Conservation (phyloP, 2,113 vertebrate genomes). For the Rhabdornis inornatus region DNA sequence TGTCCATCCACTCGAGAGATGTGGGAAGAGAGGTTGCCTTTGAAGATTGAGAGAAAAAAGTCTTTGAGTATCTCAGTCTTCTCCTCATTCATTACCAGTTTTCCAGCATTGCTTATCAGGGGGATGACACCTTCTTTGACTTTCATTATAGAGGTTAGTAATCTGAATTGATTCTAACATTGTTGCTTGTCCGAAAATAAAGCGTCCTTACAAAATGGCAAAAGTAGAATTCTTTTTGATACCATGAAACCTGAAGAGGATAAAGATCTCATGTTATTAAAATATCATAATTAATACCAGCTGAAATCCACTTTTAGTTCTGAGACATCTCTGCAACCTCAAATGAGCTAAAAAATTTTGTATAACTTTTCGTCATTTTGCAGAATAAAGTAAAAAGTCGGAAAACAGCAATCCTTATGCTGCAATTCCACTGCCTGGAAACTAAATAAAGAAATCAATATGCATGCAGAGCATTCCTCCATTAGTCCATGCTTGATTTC, state of each 20-base stretch:
- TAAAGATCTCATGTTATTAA: neutral
- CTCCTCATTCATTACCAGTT: neutral
- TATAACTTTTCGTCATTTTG: neutral
- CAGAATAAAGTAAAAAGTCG: neutral
- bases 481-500: neutral
- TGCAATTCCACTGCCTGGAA: neutral
- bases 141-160: neutral
- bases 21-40: neutral
- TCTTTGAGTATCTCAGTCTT: neutral
- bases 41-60: neutral
- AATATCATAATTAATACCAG: neutral
- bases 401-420: neutral
- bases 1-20: neutral
- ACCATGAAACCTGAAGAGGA: neutral
- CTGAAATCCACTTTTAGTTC: neutral
- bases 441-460: slow-evolving; percentile 41
- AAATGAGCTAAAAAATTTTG: neutral
- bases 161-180: neutral
- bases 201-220: neutral
- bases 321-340: neutral
- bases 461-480: neutral
- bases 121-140: neutral
- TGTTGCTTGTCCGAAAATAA: neutral
- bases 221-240: neutral
- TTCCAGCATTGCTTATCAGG: neutral